Base-by-base conservation (phyloP, 1,140 invertebrate species). In the Ruditapes philippinarum region DNA sequence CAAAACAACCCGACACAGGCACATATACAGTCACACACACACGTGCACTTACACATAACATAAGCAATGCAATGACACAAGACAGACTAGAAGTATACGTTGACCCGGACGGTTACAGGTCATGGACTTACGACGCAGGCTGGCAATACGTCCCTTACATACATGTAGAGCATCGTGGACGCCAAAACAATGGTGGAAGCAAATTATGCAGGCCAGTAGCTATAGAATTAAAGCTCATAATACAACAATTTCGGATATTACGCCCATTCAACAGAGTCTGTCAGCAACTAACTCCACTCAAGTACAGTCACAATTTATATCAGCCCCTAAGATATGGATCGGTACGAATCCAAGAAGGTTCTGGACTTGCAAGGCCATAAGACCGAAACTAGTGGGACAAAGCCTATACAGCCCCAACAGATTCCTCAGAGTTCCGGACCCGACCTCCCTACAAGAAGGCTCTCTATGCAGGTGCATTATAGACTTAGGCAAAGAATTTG, bases 151-250 rank as follows among this genome's bases (percentile, higher is more conserved):
- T 70, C 9, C 65, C 65, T 31, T 33, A 70, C n/a, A 33, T 28
- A 70, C 65, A 40, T 70, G 65, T 28, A 70, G 65, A 70, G 31
- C 65, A n/a, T n/a, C n/a, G n/a, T n/a, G n/a, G 65, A 68, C 36
- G 5, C 65, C 65, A 5, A 12, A 12, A 22, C 17, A 70, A 4
- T 70, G 65, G 65, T 28, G 17, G 3, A 22, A 25, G 1, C 11
- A 17, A 14, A 22, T 70, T 9, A 4, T 70, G 33, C 17, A 9
- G 33, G 31, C 65, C 2, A 33, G 65, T 25, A 17, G 11, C 5
- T 70, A 9, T 17, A 70, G 65, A 70, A 70, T 70, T 31, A 70
- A 70, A 70, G 19, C 7, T 14, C 51, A 57, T 22, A 54, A 22
- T 14, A 22, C 22, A 14, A n/a, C 3, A 54, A n/a, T 68, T 31